These are phyloP conservation scores for Germaria angustata DNA, from an alignment of 2,888 invertebrate species.

Conservation along the genomic window DNA sequence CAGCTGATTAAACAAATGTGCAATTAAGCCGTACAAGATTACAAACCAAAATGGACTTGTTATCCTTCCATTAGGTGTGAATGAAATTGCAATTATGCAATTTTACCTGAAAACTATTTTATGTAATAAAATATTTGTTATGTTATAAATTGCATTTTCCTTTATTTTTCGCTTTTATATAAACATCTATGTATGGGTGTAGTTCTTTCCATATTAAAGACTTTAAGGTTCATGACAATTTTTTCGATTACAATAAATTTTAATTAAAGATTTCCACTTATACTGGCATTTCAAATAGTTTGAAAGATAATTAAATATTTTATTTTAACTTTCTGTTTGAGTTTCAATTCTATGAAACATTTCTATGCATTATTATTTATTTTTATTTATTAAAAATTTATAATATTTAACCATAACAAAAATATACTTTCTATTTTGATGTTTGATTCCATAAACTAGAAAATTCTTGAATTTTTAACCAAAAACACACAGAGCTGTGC, in stretches of 20 bases:
- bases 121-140: not conserved
- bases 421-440: slow-evolving; percentile 2
- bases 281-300: not conserved
- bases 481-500: not conserved
- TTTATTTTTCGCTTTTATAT: not conserved
- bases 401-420: slow-evolving; percentile 3
- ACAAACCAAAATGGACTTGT: too few species aligned
- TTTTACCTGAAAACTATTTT: too few species aligned
- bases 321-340: not conserved
- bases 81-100: too few species aligned
- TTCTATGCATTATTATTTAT: not conserved
- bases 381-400: slow-evolving; percentile 17
- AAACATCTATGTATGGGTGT: too few species aligned
- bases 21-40: too few species aligned
- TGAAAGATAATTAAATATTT: not conserved
- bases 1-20: too few species aligned
- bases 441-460: not conserved
- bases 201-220: not conserved
- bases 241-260: too few species aligned
- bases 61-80: too few species aligned
- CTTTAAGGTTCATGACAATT: not conserved
- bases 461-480: not conserved
- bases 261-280: not conserved
- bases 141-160: not conserved
- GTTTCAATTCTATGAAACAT: not conserved